Conservation (phyloP, 2,113 vertebrate species). For the Rousettus leschenaultii region DNA sequence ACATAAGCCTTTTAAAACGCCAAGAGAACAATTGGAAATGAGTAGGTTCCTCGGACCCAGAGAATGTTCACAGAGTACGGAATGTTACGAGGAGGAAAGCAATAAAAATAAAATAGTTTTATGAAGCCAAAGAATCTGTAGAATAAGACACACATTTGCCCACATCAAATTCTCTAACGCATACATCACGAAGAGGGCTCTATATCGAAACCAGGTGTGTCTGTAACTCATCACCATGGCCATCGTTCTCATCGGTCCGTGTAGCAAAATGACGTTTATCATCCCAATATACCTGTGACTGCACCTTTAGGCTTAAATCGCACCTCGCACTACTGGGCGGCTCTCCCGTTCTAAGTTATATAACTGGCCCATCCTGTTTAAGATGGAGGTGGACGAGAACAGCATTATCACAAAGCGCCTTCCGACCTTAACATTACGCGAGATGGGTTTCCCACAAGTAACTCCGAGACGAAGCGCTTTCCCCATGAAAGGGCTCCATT, state of each 20-base stretch:
- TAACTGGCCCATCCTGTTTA: not conserved
- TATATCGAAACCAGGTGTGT: not conserved
- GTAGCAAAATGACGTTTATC: not conserved
- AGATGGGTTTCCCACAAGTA: not conserved
- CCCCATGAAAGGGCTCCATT: not conserved
- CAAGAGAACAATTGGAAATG: not conserved
- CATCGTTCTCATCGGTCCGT: not conserved
- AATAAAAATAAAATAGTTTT: not conserved
- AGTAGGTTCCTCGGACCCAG: not conserved
- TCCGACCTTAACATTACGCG: not conserved
- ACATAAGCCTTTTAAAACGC: not conserved
- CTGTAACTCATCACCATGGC: not conserved
- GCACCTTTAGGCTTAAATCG: not conserved
- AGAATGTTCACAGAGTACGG: not conserved
- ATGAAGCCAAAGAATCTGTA: not conserved
- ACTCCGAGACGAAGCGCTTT: not conserved
- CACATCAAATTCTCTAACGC: too few species aligned
- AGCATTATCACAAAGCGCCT: accelerated
- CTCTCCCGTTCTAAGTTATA: not conserved
- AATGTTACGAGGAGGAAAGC: not conserved
- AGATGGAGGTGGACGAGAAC: not conserved
- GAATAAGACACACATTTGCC: not conserved
- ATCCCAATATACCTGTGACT: not conserved
- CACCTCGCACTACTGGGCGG: accelerated
- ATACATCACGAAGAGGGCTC: not conserved